Evolutionary conservation across 2,888 invertebrate species (phyloP), one percentile per base, ranked within the genome.

Genomic region (Campoletis raptor): DNA sequence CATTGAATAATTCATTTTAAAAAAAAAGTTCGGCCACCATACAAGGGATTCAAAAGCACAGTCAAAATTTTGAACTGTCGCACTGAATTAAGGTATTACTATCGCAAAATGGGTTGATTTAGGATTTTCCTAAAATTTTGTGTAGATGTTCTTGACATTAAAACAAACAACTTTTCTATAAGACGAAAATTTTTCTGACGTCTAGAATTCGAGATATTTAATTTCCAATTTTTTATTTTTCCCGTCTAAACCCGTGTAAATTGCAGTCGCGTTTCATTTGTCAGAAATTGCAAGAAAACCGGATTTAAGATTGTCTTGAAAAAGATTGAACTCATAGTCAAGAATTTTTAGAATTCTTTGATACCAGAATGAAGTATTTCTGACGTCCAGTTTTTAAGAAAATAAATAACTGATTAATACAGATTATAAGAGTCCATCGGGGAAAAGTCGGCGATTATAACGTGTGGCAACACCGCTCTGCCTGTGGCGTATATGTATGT

Each of bases 181-280:
- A n/a, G 73, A 73, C 52, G 21, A 73, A 76, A 30, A 24, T 30
- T 64, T 76, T 64, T 76, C 64, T 61, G 45, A 64, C 61, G 64
- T 76, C 64, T 76, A 76, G 76, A 76, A 74, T 74, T 74, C 21
- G 57, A 74, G 57, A 74, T 74, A 57, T 40, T 74, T 74, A 74
- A 40, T 74, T 42, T 61, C 12, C 64, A 76, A 76, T 76, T 64
- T 64, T 76, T 45, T 12, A 76, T 64, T 76, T 76, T 57, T 42
- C 12, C 57, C 54, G 57, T 74, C 42, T 74, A 74, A 57, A 57
- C 40, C n/a, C 57, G 57, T 74, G 40, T 57, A 74, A 74, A 74
- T 74, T 74, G 24, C 37, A 74, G 74, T 74, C 21, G 74, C 54
- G 40, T 57, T 74, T 74, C 42, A 40, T 74, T 57, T 74, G 57